A percentile compares a stretch with the other conserved stretches of the same genome.
These are phyloP conservation scores for Notarius lentiginosus DNA, from an alignment of 2,113 vertebrate species.

Conservation along the genomic window DNA sequence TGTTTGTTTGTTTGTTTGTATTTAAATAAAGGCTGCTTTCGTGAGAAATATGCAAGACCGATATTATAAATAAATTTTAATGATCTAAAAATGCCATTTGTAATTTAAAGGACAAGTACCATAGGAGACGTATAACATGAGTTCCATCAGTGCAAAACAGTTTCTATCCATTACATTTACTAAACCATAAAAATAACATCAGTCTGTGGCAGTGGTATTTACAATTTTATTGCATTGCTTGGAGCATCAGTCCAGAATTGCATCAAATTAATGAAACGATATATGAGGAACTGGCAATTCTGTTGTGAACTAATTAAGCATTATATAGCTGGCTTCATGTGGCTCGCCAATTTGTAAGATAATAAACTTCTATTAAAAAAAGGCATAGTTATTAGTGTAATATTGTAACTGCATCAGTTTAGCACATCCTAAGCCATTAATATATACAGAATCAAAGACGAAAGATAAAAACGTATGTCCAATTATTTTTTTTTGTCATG, in stretches of 20 bases:
- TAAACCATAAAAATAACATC: constrained; percentile 56
- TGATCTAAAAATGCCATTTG: background rate
- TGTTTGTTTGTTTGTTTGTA: too few species aligned
- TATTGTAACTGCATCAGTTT: constrained; percentile 22
- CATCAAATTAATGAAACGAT: constrained; percentile 58
- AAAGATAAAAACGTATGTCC: background rate
- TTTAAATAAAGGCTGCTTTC: background rate
- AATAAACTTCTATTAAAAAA: constrained; percentile 40
- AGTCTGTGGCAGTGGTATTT: constrained; percentile 51
- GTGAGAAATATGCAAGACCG: background rate
- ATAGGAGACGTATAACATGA: background rate
- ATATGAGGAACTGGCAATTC: constrained; percentile 49
- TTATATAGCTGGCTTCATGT: constrained; percentile 48
- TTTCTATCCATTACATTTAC: constrained; percentile 56
- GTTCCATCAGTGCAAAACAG: constrained; percentile 34
- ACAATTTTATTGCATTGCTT: constrained; percentile 56
- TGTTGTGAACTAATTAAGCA: constrained; percentile 57
- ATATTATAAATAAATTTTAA: constrained; percentile 6
- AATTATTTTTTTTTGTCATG: background rate
- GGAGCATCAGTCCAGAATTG: constrained; percentile 51
- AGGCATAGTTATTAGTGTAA: constrained; percentile 44
- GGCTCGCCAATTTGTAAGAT: constrained; percentile 52
- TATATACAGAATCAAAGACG: background rate
- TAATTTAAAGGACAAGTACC: constrained; percentile 13
- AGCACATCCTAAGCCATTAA: background rate